These are phyloP conservation scores for Venustaconcha ellipsiformis DNA, from an alignment of 1,140 invertebrate species.

Conservation along the genomic window DNA sequence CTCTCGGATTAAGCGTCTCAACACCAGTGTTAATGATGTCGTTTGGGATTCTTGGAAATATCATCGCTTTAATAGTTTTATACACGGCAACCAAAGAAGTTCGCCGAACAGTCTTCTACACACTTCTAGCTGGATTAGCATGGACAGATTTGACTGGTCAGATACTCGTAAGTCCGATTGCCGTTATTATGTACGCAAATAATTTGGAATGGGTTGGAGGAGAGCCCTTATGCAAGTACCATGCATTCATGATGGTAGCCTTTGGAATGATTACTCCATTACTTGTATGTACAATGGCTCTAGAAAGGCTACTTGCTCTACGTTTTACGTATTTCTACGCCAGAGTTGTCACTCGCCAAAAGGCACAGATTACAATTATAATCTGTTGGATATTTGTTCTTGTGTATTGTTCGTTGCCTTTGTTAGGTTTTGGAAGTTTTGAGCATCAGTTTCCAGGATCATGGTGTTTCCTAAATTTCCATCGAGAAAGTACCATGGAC, in stretches of 20 bases:
- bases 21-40: constrained; percentile 56
- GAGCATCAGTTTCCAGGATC: constrained; percentile 67
- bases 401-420: constrained; percentile 62
- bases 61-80: constrained; percentile 64
- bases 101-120: constrained; percentile 67
- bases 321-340: constrained; percentile 68
- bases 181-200: constrained; percentile 66
- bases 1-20: constrained; percentile 49
- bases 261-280: constrained; percentile 66
- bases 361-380: constrained; percentile 55
- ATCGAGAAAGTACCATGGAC: constrained; percentile 56
- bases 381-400: constrained; percentile 60
- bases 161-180: constrained; percentile 63
- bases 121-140: constrained; percentile 64
- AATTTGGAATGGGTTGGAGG: constrained; percentile 65
- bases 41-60: constrained; percentile 64
- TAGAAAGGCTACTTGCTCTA: constrained; percentile 67
- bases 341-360: constrained; percentile 51
- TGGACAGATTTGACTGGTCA: constrained; percentile 69
- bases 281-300: constrained; percentile 67
- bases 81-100: constrained; percentile 54
- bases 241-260: constrained; percentile 68
- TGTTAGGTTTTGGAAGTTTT: constrained; percentile 67
- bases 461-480: constrained; percentile 70
- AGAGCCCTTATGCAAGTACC: constrained; percentile 60